phyloP scores from a whole-genome alignment of 2,113 vertebrate genomes.

The Mastomys natalensis region DNA sequence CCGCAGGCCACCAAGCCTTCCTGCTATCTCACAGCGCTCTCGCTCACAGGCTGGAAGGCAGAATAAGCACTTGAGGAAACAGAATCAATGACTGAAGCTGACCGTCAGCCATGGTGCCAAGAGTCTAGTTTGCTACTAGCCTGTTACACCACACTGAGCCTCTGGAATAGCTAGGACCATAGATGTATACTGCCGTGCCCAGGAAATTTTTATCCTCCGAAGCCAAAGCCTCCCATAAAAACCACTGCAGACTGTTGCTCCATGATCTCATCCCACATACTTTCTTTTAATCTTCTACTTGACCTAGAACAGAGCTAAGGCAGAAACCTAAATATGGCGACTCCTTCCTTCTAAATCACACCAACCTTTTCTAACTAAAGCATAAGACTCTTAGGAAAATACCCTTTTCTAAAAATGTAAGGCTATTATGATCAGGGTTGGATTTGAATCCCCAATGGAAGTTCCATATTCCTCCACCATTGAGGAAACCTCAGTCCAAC shows the following conservation, averaged over 20 bases:
- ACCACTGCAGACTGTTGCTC: background rate
- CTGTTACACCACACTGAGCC: background rate
- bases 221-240: background rate
- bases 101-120: background rate
- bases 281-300: background rate
- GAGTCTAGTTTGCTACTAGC: background rate
- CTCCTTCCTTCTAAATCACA: background rate
- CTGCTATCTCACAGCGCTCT: no score
- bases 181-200: background rate
- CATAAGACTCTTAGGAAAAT: background rate
- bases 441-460: background rate
- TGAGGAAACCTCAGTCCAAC: background rate
- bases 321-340: background rate
- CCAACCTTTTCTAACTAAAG: background rate
- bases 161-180: background rate
- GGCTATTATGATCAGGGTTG: no score
- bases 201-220: no score
- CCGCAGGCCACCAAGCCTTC: background rate
- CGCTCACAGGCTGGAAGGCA: conserved; percentile 88
- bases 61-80: background rate
- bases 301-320: background rate
- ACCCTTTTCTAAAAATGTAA: background rate
- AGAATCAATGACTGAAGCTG: background rate
- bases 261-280: background rate
- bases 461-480: background rate